Percentiles rank a stretch among this genome's conserved stretches.
Evolutionary conservation across 2,888 invertebrate genomes (phyloP).

Genomic region (Epicampocera succincta): DNA sequence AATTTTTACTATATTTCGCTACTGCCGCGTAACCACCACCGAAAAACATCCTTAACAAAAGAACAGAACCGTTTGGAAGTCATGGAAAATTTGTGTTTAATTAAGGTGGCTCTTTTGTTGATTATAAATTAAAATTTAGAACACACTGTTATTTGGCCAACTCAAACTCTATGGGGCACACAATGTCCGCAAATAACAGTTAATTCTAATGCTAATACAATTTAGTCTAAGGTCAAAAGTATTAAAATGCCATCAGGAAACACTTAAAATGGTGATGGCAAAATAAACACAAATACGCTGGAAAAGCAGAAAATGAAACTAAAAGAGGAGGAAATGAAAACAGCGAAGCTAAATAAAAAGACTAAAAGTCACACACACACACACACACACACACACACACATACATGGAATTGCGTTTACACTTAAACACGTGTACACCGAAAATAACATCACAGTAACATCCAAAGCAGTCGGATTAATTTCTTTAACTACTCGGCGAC

Average conservation of each 20-base stretch:
- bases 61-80: no score
- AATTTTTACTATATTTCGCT: no score
- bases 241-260: constrained; percentile 62
- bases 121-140: constrained; percentile 9
- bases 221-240: constrained; percentile 63
- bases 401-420: no score
- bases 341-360: constrained; percentile 8
- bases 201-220: constrained; percentile 60
- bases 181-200: constrained; percentile 53
- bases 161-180: not conserved
- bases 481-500: no score
- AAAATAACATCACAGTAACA: no score
- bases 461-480: no score
- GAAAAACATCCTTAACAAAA: no score
- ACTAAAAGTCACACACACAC: no score
- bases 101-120: constrained; percentile 13
- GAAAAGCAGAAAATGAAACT: constrained; percentile 26
- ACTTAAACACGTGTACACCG: no score
- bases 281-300: constrained; percentile 56
- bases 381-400: no score
- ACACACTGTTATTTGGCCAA: constrained; percentile 17
- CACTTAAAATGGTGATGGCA: constrained; percentile 49
- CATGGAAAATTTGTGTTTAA: no score
- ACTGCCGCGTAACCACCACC: no score
- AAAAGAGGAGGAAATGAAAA: not conserved